Percentiles rank a stretch among this genome's conserved stretches.
Evolutionary conservation across 2,888 invertebrate species (phyloP).

Genomic region (Acanthosepion lycidas): DNA sequence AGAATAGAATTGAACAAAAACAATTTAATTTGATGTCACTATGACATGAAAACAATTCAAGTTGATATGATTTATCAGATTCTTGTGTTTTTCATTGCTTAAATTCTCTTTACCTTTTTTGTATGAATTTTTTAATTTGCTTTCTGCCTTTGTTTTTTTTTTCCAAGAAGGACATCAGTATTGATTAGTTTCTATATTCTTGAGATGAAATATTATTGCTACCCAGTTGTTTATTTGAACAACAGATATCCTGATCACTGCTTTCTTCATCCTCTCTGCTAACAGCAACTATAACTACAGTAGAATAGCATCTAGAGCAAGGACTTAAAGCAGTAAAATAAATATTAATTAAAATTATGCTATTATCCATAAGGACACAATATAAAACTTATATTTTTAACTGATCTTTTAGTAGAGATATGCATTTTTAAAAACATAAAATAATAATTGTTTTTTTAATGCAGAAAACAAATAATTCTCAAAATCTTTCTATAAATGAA

Average conservation of each 20-base stretch:
- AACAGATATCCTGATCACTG: neutral
- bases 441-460: neutral
- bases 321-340: neutral
- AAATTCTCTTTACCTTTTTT: neutral
- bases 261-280: neutral
- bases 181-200: neutral
- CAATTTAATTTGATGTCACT: neutral
- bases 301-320: neutral
- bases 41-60: neutral
- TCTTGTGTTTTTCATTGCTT: neutral
- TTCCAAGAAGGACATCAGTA: neutral
- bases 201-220: neutral
- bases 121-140: neutral
- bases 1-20: neutral
- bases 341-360: neutral
- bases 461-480: neutral
- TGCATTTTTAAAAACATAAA: neutral
- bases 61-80: neutral
- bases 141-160: neutral
- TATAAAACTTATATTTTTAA: constrained; percentile 23
- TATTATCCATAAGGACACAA: neutral
- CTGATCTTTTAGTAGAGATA: neutral
- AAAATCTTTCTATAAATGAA: neutral
- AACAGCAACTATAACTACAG: neutral
- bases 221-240: neutral